Evolutionary conservation across 2,797 vertebrate genomes (phyloP).

Genomic region (Anguilla anguilla): DNA sequence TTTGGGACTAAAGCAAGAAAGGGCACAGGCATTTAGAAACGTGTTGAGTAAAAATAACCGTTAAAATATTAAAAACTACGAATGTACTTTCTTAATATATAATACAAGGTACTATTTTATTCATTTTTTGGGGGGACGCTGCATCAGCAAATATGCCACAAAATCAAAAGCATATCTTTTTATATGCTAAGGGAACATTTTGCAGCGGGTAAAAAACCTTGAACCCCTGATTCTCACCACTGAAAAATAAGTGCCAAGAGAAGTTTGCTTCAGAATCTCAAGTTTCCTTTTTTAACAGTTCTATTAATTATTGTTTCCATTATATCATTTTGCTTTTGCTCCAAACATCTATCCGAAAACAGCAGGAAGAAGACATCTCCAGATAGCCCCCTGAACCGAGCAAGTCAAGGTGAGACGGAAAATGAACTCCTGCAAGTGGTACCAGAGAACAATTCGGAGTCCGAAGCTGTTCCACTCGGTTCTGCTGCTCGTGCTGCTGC

Average conservation of each 20-base stretch:
- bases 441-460: slow-evolving; percentile 37
- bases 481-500: slow-evolving; percentile 74
- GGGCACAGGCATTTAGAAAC: background rate
- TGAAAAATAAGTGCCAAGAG: background rate
- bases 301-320: background rate
- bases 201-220: background rate
- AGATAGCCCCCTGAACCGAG: background rate
- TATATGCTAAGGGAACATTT: background rate
- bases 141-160: slow-evolving; percentile 20
- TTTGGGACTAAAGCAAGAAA: background rate
- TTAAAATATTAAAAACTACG: background rate
- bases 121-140: background rate
- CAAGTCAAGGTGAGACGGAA: slow-evolving; percentile 2
- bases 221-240: slow-evolving; percentile 16
- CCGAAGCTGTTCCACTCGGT: slow-evolving; percentile 55
- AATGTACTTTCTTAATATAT: slow-evolving; percentile 6
- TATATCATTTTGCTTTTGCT: background rate
- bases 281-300: background rate
- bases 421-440: slow-evolving; percentile 34
- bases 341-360: background rate
- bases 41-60: background rate
- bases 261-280: background rate
- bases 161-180: slow-evolving; percentile 20
- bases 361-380: background rate
- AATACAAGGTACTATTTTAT: slow-evolving; percentile 2